Percentiles rank a stretch among this genome's conserved stretches.
Conservation (phyloP, 2,797 vertebrate species). For the Eidolon dupreanum region DNA sequence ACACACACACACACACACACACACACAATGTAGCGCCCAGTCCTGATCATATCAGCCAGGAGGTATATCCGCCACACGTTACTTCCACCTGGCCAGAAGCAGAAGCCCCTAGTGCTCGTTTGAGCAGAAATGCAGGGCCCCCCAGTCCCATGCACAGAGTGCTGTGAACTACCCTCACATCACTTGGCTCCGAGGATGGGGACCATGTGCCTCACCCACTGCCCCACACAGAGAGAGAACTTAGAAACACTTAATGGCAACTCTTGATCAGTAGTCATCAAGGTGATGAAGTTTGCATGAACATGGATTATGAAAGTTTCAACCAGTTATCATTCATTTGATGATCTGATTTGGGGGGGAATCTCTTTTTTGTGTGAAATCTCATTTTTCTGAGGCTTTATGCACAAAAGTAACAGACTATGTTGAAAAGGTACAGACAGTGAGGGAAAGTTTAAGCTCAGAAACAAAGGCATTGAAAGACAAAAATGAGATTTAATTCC, state of each 20-base stretch:
- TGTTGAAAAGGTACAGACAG: neutral
- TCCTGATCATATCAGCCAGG: neutral
- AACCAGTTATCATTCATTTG: neutral
- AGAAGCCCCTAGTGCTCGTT: neutral
- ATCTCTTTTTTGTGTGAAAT: neutral
- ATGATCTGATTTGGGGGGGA: neutral
- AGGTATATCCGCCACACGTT: neutral
- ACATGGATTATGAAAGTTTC: neutral
- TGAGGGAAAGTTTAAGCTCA: neutral
- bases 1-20: neutral
- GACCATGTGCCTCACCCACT: too few relatives aligned
- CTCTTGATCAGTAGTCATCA: neutral
- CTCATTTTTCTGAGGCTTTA: neutral
- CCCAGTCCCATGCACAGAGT: neutral
- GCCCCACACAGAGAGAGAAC: neutral
- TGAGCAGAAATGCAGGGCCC: neutral
- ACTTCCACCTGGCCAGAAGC: neutral
- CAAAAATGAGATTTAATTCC: neutral
- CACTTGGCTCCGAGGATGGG: too few relatives aligned
- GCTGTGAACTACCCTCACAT: neutral
- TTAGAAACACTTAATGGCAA: neutral
- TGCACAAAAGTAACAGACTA: neutral
- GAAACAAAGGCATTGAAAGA: neutral
- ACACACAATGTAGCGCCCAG: neutral
- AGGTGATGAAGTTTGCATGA: neutral